Conservation (phyloP, 2,797 vertebrate genomes). For the Scomberomorus guttatus region DNA sequence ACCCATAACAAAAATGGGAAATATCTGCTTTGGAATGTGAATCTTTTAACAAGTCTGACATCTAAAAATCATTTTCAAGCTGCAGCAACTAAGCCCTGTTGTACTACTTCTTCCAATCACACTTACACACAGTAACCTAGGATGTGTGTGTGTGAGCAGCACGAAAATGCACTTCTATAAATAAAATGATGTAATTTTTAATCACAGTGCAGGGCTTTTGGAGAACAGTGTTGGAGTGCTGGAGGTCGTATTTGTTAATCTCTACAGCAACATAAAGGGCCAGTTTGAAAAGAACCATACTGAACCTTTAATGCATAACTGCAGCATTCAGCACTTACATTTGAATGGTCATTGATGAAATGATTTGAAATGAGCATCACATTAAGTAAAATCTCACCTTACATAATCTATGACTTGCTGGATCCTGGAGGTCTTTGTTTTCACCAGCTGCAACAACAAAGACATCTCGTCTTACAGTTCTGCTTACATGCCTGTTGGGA, state of each 20-base stretch:
- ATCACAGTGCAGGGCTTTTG: not conserved
- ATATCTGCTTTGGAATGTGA: not conserved
- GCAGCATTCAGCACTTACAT: not conserved
- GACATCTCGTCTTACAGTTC: slow-evolving; percentile 22
- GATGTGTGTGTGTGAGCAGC: not conserved
- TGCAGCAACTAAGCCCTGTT: not conserved
- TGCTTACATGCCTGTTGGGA: slow-evolving; percentile 1
- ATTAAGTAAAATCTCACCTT: slow-evolving; percentile 83
- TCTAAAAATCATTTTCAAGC: not conserved
- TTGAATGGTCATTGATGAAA: no score
- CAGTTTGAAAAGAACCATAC: not conserved
- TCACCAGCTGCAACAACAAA: slow-evolving; percentile 87
- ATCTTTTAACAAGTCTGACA: not conserved
- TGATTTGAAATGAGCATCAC: not conserved
- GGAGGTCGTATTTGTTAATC: not conserved
- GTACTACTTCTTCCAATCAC: not conserved
- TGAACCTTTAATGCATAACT: not conserved
- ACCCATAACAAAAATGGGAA: not conserved
- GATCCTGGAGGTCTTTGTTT: slow-evolving; percentile 90
- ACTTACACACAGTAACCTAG: not conserved
- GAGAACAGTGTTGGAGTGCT: not conserved
- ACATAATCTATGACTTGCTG: slow-evolving; percentile 83
- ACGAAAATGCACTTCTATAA: not conserved
- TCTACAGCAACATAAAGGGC: not conserved
- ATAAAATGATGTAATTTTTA: not conserved